Base-by-base conservation (phyloP, 2,113 vertebrate species). In the Rafetus swinhoei region DNA sequence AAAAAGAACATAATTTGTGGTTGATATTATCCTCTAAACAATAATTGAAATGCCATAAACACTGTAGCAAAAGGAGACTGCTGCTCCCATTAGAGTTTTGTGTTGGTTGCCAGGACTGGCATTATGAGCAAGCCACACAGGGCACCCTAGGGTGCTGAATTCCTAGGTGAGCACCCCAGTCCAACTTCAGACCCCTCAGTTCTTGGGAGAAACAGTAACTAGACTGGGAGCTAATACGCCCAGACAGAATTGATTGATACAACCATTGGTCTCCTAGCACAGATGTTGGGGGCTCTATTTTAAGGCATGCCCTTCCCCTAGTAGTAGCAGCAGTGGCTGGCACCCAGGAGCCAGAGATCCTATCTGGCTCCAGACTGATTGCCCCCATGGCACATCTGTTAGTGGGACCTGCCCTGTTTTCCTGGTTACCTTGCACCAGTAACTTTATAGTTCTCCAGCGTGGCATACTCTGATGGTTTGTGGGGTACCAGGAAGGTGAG, bases 1-100 rank as follows among this genome's bases (percentile, higher is more conserved):
- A 45, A 93, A 93, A 97, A 86, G 21, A 72, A 81, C 84, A 93
- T 79, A 95, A 92, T 82, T 27, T 90, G 69, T 13, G 2, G 80
- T 74, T 88, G 22, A 25, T 79, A 50, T 82, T 86, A 27, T 29
- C 29, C 53, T 81, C 80, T 60, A 91, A 94, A 94, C 32, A 74
- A 6, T 69, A 92, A 76, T 55, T 88, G 74, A 93, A 15, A 1
- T 56, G 91, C 79, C 72, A 91, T 94, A 95, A 90, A 59, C 60
- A 18, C 16, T 2, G 25, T 80, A 89, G 84, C 10, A 93, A 77
- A 59, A 90, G 4, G n/a, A 54, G 14, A 5, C 8, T 83, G 21
- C 9, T 82, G 88, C 52, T 52, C 45, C 10, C 24, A 15, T 2
- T 24, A 16, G 56, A 95, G 65, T 85, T 94, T 86, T 81, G 4